phyloP scores from a whole-genome alignment of 2,113 vertebrate genomes.

The Phaethornis superciliosus region DNA sequence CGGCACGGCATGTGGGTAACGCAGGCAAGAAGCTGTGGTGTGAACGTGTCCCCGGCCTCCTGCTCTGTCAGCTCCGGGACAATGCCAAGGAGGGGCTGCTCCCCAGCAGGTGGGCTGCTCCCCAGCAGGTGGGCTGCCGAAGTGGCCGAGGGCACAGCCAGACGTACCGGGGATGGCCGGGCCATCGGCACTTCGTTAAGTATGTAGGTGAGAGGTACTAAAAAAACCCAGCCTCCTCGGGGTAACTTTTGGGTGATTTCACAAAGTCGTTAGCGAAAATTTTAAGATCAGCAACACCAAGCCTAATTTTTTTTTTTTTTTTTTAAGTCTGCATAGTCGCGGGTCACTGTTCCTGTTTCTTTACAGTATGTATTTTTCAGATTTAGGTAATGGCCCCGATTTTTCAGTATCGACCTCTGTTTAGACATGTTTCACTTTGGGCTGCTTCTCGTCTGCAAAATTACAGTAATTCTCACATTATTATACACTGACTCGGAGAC shows the following conservation, averaged over 20 bases:
- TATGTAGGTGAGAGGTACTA: neutral
- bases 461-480: conserved; percentile 85
- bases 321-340: conserved; percentile 23
- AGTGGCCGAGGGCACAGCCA: fast-evolving
- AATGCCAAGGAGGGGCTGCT: fast-evolving
- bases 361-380: conserved; percentile 78
- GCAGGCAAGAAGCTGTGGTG: neutral
- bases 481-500: conserved; percentile 81
- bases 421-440: conserved; percentile 81
- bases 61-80: fast-evolving
- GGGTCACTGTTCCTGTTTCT: conserved; percentile 66
- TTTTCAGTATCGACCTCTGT: conserved; percentile 81
- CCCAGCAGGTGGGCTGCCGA: fast-evolving
- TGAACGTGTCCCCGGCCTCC: neutral
- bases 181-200: neutral
- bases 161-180: fast-evolving
- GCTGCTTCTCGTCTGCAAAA: conserved; percentile 79
- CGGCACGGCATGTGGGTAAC: fast-evolving
- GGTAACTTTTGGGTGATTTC: neutral
- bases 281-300: conserved; percentile 37
- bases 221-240: neutral
- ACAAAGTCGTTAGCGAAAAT: neutral
- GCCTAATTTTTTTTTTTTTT: conserved; percentile 13
- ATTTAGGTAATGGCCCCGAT: conserved; percentile 81
- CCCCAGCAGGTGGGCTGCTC: neutral